These are phyloP conservation scores for Orthosia cruda DNA, from an alignment of 2,888 invertebrate genomes.

Conservation along the genomic window DNA sequence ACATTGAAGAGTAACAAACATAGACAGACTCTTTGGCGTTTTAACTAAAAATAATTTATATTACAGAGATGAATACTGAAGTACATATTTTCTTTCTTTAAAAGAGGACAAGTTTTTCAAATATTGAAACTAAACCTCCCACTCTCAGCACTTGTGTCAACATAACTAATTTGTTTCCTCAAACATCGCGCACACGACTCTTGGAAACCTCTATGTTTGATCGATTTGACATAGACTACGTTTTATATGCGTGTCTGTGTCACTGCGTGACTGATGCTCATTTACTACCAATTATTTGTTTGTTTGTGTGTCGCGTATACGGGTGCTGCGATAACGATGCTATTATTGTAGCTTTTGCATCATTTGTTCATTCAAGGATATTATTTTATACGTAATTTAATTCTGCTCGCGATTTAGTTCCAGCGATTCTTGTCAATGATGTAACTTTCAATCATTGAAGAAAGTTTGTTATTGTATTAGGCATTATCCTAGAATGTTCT, in stretches of 20 bases:
- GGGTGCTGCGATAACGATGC: conserved; percentile 44
- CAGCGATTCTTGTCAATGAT: too few relatives aligned
- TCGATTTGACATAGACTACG: conserved; percentile 49
- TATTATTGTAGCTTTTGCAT: conserved; percentile 14
- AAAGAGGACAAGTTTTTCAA: conserved; percentile 9
- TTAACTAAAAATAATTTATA: too few relatives aligned
- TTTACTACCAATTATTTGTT: conserved; percentile 35
- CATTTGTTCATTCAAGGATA: conserved; percentile 22
- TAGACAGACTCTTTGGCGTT: background rate
- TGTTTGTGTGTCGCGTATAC: conserved; percentile 44
- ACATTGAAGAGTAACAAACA: background rate
- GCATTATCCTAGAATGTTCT: too few relatives aligned
- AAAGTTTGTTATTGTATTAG: too few relatives aligned
- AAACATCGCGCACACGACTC: conserved; percentile 48
- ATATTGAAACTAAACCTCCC: conserved; percentile 22
- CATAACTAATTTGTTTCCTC: conserved; percentile 38
- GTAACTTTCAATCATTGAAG: too few relatives aligned
- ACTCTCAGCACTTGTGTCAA: conserved; percentile 52
- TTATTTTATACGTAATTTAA: background rate
- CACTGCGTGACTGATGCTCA: conserved; percentile 53
- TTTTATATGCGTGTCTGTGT: conserved; percentile 43
- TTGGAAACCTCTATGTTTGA: conserved; percentile 36
- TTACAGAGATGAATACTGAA: background rate
- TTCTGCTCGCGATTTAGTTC: too few relatives aligned
- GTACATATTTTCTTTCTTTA: conserved; percentile 3